phyloP scores from a whole-genome alignment of 2,113 vertebrate species.

The Sialia sialis region DNA sequence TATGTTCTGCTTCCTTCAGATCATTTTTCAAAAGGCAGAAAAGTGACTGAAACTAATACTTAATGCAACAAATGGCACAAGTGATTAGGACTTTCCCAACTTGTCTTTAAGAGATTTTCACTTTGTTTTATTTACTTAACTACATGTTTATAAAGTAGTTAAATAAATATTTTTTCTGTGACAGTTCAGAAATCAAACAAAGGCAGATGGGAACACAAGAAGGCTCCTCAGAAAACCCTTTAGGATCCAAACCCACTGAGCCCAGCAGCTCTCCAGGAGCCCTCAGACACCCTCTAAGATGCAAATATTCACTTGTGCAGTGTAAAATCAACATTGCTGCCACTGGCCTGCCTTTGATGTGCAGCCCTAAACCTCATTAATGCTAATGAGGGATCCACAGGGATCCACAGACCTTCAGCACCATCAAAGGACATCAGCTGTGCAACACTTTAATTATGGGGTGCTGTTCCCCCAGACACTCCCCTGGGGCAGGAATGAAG shows the following conservation, averaged over 20 bases:
- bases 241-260: background rate
- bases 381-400: background rate
- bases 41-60: background rate
- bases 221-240: background rate
- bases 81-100: background rate
- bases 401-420: background rate
- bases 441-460: fast-evolving
- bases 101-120: background rate
- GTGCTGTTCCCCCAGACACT: background rate
- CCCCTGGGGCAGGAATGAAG: background rate
- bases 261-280: background rate
- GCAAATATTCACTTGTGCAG: background rate
- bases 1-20: background rate
- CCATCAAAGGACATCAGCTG: background rate
- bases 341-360: background rate
- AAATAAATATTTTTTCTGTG: background rate
- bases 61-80: background rate
- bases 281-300: background rate
- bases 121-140: background rate
- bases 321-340: background rate
- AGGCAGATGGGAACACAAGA: background rate
- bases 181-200: background rate
- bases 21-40: background rate
- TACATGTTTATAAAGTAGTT: background rate
- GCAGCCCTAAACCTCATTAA: background rate